Conservation (phyloP, 2,113 vertebrate species). For the Leptocoma aspasia region DNA sequence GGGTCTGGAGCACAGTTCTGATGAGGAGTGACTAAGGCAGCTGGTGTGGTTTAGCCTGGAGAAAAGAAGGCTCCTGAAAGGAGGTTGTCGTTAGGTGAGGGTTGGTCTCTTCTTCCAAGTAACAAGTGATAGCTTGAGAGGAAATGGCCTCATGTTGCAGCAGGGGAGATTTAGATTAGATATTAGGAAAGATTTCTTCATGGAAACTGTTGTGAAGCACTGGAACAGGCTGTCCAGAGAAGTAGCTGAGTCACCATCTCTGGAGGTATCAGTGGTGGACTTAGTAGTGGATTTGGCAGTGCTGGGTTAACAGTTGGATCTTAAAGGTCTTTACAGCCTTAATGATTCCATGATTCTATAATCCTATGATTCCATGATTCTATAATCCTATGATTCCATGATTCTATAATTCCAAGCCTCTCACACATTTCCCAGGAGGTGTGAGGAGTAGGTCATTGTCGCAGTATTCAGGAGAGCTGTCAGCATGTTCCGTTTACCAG, state of each 20-base stretch:
- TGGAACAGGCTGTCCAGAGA: background rate
- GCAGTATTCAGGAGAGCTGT: background rate
- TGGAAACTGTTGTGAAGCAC: background rate
- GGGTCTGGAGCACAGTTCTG: background rate
- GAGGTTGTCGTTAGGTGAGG: background rate
- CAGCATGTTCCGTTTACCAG: background rate
- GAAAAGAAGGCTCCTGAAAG: background rate
- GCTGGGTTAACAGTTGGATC: background rate
- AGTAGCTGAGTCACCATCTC: background rate
- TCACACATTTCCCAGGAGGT: background rate
- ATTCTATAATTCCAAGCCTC: background rate
- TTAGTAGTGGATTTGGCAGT: background rate
- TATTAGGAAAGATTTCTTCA: background rate
- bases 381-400: background rate
- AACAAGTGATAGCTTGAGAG: background rate
- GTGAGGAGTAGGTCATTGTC: background rate
- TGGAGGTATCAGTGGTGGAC: background rate
- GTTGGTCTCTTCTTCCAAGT: background rate
- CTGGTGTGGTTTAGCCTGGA: background rate
- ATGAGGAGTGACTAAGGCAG: background rate
- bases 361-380: background rate
- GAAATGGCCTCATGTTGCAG: background rate
- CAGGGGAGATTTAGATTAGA: background rate
- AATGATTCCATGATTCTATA: background rate
- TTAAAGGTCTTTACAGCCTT: background rate